These are phyloP conservation scores for Hipposideros armiger DNA, from an alignment of 2,113 vertebrate species.

Conservation along the genomic window DNA sequence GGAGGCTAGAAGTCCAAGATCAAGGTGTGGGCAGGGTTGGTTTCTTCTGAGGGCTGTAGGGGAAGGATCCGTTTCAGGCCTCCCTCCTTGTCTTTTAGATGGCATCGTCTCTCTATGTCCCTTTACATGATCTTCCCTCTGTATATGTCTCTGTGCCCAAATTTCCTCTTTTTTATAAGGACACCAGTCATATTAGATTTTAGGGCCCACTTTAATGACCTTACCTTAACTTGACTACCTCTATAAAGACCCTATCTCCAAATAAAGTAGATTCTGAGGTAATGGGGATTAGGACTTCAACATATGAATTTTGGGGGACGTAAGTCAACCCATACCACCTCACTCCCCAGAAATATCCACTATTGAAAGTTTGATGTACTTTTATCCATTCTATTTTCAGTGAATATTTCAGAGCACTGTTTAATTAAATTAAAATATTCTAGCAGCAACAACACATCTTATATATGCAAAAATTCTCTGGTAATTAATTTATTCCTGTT, in stretches of 20 bases:
- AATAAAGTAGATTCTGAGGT: background rate
- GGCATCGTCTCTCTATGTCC: background rate
- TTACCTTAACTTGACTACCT: background rate
- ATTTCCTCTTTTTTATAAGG: conserved; percentile 1
- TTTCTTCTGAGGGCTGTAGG: background rate
- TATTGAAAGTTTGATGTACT: conserved; percentile 8
- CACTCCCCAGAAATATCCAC: background rate
- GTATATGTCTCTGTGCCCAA: background rate
- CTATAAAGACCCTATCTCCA: background rate
- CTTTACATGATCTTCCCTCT: background rate
- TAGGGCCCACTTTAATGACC: background rate
- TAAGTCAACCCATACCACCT: background rate
- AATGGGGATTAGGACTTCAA: background rate
- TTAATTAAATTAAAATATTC: background rate
- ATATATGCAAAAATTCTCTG: background rate
- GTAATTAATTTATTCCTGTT: background rate
- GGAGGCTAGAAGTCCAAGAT: background rate
- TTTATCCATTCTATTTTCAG: background rate
- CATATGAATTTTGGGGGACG: background rate
- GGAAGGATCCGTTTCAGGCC: background rate
- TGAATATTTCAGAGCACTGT: background rate
- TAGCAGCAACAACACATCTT: background rate
- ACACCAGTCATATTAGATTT: background rate
- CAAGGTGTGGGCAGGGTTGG: background rate
- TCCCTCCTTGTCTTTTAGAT: background rate